Conservation (phyloP, 2,797 vertebrate species). For the Bradypus variegatus region DNA sequence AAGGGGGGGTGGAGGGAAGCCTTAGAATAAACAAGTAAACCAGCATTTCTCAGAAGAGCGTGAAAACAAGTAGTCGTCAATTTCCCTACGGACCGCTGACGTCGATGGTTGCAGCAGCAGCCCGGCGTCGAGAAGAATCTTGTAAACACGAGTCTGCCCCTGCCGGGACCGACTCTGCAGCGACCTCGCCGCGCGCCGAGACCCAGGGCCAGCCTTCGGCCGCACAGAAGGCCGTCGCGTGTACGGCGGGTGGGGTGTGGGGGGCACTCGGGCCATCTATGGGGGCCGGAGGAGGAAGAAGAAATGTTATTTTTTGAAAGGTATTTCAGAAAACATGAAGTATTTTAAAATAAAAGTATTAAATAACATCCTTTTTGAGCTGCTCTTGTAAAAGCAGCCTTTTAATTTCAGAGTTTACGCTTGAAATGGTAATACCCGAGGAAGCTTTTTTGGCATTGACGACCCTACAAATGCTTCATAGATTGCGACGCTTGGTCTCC, state of each 20-base stretch:
- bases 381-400: not conserved
- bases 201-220: not conserved
- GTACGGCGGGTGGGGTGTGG: rapidly evolving
- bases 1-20: not conserved
- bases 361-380: not conserved
- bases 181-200: not conserved
- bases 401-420: not conserved
- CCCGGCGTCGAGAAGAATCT: not conserved
- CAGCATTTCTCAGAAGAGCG: not conserved
- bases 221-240: rapidly evolving
- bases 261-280: not conserved
- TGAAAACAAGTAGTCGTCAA: not conserved
- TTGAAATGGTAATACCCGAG: not conserved
- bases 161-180: not conserved
- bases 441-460: not conserved
- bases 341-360: not conserved
- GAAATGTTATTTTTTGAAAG: not conserved
- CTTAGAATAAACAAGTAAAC: not conserved
- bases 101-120: not conserved
- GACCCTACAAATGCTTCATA: not conserved
- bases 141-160: not conserved
- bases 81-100: not conserved
- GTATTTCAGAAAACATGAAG: not conserved
- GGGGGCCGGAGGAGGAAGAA: not conserved
- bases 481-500: not conserved